These are phyloP conservation scores for Oxycera nigricornis DNA, from an alignment of 2,888 invertebrate genomes.

Conservation along the genomic window DNA sequence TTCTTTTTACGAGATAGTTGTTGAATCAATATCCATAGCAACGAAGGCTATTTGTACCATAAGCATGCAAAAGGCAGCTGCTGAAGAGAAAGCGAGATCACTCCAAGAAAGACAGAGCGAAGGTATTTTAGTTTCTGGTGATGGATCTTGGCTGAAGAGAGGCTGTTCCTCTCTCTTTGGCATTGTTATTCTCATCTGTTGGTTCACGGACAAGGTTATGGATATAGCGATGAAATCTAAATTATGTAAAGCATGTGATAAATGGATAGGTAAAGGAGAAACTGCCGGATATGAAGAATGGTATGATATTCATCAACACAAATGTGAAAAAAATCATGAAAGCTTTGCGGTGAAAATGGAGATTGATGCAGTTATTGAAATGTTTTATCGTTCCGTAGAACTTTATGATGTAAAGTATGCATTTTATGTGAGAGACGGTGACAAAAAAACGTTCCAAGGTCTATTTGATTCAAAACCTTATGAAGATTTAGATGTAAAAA, in stretches of 20 bases:
- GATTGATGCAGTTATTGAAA: too few species aligned
- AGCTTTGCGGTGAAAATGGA: background rate
- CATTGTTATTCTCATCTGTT: background rate
- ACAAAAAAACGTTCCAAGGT: too few species aligned
- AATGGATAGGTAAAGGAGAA: too few species aligned
- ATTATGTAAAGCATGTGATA: background rate
- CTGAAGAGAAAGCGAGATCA: background rate
- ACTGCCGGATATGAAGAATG: background rate
- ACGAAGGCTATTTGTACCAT: background rate
- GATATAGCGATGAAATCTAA: background rate
- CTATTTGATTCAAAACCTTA: too few species aligned
- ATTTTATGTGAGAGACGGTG: too few species aligned
- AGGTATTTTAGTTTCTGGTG: too few species aligned
- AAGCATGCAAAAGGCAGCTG: background rate
- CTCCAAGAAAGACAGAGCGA: background rate
- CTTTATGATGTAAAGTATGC: too few species aligned
- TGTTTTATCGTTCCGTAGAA: too few species aligned
- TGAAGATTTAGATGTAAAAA: background rate
- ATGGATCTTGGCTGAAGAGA: too few species aligned
- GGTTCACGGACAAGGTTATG: too few species aligned
- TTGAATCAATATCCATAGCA: background rate
- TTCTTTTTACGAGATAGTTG: background rate
- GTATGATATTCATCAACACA: background rate
- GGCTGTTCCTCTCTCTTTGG: too few species aligned
- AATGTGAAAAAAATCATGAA: background rate